phyloP scores from a whole-genome alignment of 2,113 vertebrate genomes.

The Galemys pyrenaicus region DNA sequence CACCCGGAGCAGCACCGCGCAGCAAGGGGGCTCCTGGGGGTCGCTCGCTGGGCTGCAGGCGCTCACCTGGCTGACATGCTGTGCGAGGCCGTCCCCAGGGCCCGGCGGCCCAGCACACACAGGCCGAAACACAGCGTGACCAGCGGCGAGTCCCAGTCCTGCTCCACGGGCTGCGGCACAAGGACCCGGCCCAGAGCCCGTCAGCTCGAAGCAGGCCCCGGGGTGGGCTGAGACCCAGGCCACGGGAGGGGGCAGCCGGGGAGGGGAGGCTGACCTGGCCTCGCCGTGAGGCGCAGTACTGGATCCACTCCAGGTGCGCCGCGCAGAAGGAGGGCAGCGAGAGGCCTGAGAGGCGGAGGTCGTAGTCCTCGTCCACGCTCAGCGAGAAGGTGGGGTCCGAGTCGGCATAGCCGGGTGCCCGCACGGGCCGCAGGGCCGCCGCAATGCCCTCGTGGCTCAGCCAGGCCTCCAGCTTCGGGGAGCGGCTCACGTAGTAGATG shows the following conservation, averaged over 20 bases:
- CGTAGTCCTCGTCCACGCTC: constrained; percentile 95
- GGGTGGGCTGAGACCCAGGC: not conserved
- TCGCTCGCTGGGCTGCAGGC: not conserved
- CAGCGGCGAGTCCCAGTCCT: constrained; percentile 91
- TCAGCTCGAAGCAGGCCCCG: too few relatives aligned
- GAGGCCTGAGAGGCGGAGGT: constrained; percentile 91
- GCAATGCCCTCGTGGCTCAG: constrained; percentile 88
- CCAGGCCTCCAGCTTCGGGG: constrained; percentile 92
- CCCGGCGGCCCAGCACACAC: constrained; percentile 92
- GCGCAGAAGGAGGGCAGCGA: constrained; percentile 91
- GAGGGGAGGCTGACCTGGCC: constrained; percentile 83
- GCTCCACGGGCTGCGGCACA: constrained; percentile 87
- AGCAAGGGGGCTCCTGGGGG: too few relatives aligned
- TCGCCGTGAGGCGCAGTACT: constrained; percentile 92
- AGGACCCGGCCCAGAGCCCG: too few relatives aligned
- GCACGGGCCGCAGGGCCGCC: constrained; percentile 89
- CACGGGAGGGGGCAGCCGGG: not conserved
- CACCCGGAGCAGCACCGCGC: too few relatives aligned
- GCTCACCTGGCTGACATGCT: constrained; percentile 94
- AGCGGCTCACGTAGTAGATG: constrained; percentile 93
- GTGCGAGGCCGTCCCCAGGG: constrained; percentile 93
- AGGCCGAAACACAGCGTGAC: constrained; percentile 93
- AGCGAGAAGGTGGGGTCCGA: constrained; percentile 94
- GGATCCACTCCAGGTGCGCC: constrained; percentile 94
- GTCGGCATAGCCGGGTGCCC: constrained; percentile 89